phyloP scores from a whole-genome alignment of 2,797 vertebrate species.

The Pangasius macronema region DNA sequence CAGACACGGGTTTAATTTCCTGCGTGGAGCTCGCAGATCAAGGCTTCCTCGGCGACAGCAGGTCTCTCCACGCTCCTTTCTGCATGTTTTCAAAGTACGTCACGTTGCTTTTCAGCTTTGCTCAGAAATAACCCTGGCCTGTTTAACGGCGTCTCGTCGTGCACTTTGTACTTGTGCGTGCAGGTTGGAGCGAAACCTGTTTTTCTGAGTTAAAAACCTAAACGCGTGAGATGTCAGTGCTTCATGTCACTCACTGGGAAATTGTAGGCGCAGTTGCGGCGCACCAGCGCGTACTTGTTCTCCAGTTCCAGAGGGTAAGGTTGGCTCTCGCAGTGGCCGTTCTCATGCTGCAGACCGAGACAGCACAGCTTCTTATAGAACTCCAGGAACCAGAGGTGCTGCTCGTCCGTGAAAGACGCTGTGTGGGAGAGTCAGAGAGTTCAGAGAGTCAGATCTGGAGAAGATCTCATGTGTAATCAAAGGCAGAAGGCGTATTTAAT shows the following conservation, averaged over 20 bases:
- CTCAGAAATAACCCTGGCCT: no score
- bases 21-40: neutral
- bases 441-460: neutral
- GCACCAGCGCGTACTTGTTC: conserved; percentile 83
- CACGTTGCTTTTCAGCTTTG: neutral
- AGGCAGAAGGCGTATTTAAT: conserved; percentile 11
- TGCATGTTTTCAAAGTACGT: neutral
- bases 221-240: neutral
- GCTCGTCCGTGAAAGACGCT: conserved; percentile 91
- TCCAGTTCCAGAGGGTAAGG: conserved; percentile 82
- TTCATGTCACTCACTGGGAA: conserved; percentile 77
- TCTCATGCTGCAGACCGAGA: conserved; percentile 86
- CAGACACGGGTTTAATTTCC: conserved; percentile 6
- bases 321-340: conserved; percentile 82
- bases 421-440: conserved; percentile 44
- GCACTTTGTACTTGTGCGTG: neutral
- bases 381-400: conserved; percentile 87
- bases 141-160: neutral
- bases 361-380: conserved; percentile 89
- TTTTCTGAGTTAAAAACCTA: no score
- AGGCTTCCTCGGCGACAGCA: neutral
- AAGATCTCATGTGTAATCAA: neutral
- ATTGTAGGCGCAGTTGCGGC: conserved; percentile 95
- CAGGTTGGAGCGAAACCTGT: neutral
- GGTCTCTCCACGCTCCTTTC: neutral